Conservation (phyloP, 53 echinoderm and acorn worm species). For the Holothuria scabra region DNA sequence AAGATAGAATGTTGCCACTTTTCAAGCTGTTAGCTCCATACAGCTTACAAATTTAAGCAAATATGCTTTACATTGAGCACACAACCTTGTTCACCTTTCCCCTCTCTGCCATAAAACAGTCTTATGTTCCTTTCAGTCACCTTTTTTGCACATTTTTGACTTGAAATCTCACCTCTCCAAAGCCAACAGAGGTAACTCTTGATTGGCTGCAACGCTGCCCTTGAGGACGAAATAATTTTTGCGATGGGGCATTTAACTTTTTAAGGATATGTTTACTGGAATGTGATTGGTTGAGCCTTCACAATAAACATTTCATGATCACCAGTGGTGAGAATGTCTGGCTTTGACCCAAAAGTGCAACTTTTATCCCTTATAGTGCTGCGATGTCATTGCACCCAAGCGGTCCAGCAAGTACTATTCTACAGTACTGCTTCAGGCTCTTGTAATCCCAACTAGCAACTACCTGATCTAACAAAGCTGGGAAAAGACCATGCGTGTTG, state of each 20-base stretch:
- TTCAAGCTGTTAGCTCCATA: too few relatives aligned
- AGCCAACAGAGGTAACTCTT: slow-evolving; percentile 4
- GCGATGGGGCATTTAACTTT: slow-evolving; percentile 40
- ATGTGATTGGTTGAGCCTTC: slow-evolving; percentile 34
- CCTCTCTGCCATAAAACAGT: too few relatives aligned
- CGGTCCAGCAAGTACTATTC: too few relatives aligned
- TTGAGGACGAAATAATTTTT: slow-evolving; percentile 41
- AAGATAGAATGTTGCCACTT: too few relatives aligned
- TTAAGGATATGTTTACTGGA: slow-evolving; percentile 10
- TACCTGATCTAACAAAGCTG: too few relatives aligned
- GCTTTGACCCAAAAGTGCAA: slow-evolving; percentile 28
- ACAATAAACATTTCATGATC: slow-evolving; percentile 46
- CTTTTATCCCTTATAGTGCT: background rate
- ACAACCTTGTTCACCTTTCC: too few relatives aligned
- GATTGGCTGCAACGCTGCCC: slow-evolving; percentile 41
- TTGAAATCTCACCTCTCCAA: slow-evolving; percentile 26
- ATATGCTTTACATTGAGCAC: too few relatives aligned
- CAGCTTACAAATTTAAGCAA: too few relatives aligned
- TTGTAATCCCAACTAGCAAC: too few relatives aligned
- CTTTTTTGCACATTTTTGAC: slow-evolving; percentile 10
- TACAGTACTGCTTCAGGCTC: too few relatives aligned
- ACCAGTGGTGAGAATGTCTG: slow-evolving; percentile 44
- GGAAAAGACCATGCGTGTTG: too few relatives aligned
- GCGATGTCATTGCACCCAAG: slow-evolving; percentile 37
- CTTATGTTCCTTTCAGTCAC: too few relatives aligned